Evolutionary conservation across 2,888 invertebrate genomes (phyloP).

Genomic region (Troides oblongomaculatus): DNA sequence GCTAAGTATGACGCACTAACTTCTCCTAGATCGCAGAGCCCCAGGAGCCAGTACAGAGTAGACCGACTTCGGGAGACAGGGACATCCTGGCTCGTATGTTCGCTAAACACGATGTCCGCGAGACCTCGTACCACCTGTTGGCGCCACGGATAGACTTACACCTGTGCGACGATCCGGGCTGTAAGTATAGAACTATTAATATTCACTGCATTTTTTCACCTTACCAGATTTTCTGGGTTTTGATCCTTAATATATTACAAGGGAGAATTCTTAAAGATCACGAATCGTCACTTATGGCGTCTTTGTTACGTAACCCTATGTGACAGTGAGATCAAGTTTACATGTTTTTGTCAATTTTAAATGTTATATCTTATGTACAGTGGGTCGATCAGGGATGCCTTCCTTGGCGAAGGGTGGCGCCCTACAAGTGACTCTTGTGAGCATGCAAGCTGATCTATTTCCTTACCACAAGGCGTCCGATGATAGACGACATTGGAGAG

Average conservation of each 20-base stretch:
- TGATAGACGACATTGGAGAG: constrained; percentile 94
- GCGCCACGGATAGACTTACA: constrained; percentile 97
- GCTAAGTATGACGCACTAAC: not conserved
- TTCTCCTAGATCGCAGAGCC: constrained; percentile 63
- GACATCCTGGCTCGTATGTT: constrained; percentile 84
- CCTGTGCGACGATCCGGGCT: constrained; percentile 96
- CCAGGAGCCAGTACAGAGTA: constrained; percentile 58
- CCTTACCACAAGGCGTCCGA: constrained; percentile 96
- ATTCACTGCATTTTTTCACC: not conserved
- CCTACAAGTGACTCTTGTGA: constrained; percentile 92
- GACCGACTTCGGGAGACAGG: constrained; percentile 54
- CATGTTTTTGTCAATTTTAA: not conserved
- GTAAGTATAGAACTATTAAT: constrained; percentile 68
- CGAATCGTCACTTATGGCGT: no score
- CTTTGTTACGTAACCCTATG: no score
- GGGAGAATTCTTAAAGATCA: no score
- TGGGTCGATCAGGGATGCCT: constrained; percentile 91
- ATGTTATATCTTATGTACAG: constrained; percentile 56
- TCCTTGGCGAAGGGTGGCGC: constrained; percentile 94
- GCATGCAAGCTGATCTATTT: constrained; percentile 95
- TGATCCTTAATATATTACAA: no score
- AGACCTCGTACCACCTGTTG: constrained; percentile 98
- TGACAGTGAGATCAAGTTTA: no score
- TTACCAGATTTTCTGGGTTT: no score
- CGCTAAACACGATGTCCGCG: constrained; percentile 93